Evolutionary conservation across 2,113 vertebrate species (phyloP).

Genomic region (Bujurquina vittata): DNA sequence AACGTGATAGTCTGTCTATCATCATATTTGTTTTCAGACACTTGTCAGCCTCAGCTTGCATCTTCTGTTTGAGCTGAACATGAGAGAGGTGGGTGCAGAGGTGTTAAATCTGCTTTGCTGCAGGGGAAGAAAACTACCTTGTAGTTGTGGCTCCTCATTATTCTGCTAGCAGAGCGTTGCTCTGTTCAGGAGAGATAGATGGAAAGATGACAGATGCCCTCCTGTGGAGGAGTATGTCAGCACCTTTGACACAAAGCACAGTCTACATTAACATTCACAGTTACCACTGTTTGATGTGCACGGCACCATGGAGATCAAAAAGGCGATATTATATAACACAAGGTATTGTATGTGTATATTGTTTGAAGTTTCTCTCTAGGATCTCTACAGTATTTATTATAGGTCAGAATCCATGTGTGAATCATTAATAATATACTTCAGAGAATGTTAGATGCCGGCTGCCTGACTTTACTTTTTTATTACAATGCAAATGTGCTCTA

Average conservation of each 20-base stretch:
- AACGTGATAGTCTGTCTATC: slow-evolving; percentile 36
- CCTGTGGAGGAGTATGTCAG: slow-evolving; percentile 63
- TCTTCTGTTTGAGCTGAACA: slow-evolving; percentile 42
- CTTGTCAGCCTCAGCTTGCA: slow-evolving; percentile 32
- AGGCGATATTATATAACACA: slow-evolving; percentile 5
- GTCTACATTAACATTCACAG: slow-evolving; percentile 45
- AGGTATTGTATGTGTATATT: neutral
- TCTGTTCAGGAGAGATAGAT: slow-evolving; percentile 36
- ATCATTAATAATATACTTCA: slow-evolving; percentile 21
- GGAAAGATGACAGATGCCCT: slow-evolving; percentile 64
- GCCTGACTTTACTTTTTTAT: slow-evolving; percentile 24
- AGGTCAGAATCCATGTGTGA: slow-evolving; percentile 18
- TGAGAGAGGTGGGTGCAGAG: slow-evolving; percentile 33
- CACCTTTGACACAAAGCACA: slow-evolving; percentile 59
- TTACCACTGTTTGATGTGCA: slow-evolving; percentile 45
- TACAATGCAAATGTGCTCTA: slow-evolving; percentile 27
- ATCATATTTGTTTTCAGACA: slow-evolving; percentile 50
- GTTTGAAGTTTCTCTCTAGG: slow-evolving; percentile 16
- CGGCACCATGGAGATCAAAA: slow-evolving; percentile 38
- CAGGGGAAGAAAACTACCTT: slow-evolving; percentile 52
- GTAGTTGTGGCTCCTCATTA: slow-evolving; percentile 53
- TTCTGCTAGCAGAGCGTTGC: slow-evolving; percentile 48
- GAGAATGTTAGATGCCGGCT: slow-evolving; percentile 14
- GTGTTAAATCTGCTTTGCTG: slow-evolving; percentile 50
- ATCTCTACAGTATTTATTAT: slow-evolving; percentile 23